These are phyloP conservation scores for Drosophila rubida DNA, from an alignment of 2,888 invertebrate species.

Conservation along the genomic window DNA sequence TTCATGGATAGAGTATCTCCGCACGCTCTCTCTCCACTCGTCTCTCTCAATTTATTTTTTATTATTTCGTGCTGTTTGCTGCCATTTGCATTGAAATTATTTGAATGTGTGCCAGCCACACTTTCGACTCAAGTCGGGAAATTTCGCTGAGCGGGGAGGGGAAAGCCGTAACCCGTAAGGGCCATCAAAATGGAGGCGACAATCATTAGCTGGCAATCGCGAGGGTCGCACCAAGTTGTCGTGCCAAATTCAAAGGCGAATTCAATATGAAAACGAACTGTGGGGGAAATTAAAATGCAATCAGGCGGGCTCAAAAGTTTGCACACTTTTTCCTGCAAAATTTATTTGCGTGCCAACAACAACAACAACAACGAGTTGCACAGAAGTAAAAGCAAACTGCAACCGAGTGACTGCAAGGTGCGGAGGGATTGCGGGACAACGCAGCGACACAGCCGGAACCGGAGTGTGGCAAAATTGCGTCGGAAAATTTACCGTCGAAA, in stretches of 20 bases:
- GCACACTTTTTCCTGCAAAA: conserved; percentile 28
- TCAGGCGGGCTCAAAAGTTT: conserved; percentile 45
- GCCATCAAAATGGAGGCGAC: conserved; percentile 39
- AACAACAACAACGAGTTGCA: not conserved
- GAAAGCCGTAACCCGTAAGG: conserved; percentile 5
- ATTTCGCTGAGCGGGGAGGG: not conserved
- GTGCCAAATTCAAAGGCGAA: conserved; percentile 31
- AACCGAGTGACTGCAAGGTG: conserved; percentile 1
- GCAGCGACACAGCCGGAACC: conserved; percentile 15
- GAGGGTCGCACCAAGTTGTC: conserved; percentile 17
- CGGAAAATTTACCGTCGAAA: conserved; percentile 69
- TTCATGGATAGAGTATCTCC: conserved; percentile 53
- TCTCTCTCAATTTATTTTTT: conserved; percentile 22
- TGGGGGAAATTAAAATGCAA: conserved; percentile 62
- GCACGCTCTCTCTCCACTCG: not conserved
- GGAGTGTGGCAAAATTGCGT: conserved; percentile 63
- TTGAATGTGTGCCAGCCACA: conserved; percentile 65
- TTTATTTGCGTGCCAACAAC: conserved; percentile 57
- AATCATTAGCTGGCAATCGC: conserved; percentile 58
- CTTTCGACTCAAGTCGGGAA: conserved; percentile 20
- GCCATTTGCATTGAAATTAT: conserved; percentile 47
- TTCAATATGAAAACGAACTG: conserved; percentile 41
- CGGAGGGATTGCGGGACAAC: not conserved
- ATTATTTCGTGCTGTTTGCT: conserved; percentile 34
- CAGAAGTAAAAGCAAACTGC: conserved; percentile 5